A percentile compares a stretch with the other conserved stretches of the same genome.
These are phyloP conservation scores for Drosophila prosaltans DNA, from an alignment of 1,140 invertebrate species.

Conservation along the genomic window DNA sequence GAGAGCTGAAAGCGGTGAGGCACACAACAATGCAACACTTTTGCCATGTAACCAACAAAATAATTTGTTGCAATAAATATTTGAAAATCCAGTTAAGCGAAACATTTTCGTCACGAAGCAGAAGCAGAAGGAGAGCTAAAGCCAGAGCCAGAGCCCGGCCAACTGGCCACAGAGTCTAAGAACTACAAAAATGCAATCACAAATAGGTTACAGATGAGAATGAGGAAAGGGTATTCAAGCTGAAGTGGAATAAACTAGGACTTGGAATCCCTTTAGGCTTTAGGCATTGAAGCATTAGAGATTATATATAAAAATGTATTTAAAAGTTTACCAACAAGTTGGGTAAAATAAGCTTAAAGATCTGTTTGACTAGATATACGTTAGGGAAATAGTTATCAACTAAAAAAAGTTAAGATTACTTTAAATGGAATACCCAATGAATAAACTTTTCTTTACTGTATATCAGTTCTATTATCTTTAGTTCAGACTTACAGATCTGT, in stretches of 20 bases:
- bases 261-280: background rate
- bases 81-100: constrained; percentile 80
- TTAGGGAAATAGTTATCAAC: too few species aligned
- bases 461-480: too few species aligned
- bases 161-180: constrained; percentile 47
- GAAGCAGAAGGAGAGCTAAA: constrained; percentile 24
- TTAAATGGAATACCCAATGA: too few species aligned
- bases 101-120: constrained; percentile 78
- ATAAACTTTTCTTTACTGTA: too few species aligned
- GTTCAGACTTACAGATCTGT: too few species aligned
- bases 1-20: constrained; percentile 26
- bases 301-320: too few species aligned
- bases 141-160: background rate
- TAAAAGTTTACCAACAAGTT: too few species aligned
- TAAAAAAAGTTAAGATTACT: too few species aligned
- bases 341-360: background rate
- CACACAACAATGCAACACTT: constrained; percentile 37
- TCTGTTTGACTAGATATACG: too few species aligned
- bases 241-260: too few species aligned
- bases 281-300: too few species aligned
- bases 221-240: background rate
- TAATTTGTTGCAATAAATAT: constrained; percentile 82
- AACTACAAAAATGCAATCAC: constrained; percentile 50
- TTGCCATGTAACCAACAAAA: constrained; percentile 67
- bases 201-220: background rate